phyloP scores from a whole-genome alignment of 2,888 invertebrate species.

The Cylloceria caligata region DNA sequence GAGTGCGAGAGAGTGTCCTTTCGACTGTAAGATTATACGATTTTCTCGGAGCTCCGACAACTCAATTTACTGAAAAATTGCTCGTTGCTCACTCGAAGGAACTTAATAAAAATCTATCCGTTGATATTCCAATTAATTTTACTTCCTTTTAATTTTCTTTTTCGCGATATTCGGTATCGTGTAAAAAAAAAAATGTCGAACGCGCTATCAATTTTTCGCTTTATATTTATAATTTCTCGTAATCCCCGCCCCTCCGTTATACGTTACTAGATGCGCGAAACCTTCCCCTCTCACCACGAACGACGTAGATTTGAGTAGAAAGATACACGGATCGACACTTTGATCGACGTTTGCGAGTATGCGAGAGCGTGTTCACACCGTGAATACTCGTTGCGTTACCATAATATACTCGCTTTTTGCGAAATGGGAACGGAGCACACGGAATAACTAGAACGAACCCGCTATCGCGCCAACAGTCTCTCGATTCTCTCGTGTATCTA shows the following conservation, averaged over 20 bases:
- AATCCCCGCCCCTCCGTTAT: constrained; percentile 17
- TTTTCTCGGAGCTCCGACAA: no score
- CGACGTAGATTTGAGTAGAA: neutral
- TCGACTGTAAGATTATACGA: neutral
- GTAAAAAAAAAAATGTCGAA: no score
- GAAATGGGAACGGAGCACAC: constrained; percentile 10
- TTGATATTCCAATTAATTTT: no score
- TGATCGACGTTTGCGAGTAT: neutral
- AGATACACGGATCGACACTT: constrained; percentile 17
- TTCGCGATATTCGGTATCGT: no score
- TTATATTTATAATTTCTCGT: neutral
- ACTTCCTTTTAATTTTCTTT: no score
- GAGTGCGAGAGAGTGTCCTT: constrained; percentile 9
- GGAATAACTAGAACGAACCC: constrained; percentile 3
- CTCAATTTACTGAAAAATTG: no score
- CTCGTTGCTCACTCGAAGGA: no score
- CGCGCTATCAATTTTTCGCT: neutral
- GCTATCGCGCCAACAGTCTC: constrained; percentile 10
- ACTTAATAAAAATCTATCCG: no score
- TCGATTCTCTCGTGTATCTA: constrained; percentile 36
- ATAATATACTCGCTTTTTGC: neutral
- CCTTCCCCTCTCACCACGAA: neutral
- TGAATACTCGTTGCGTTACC: constrained; percentile 2
- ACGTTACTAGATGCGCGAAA: neutral
- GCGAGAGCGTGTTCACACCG: constrained; percentile 16